Conservation (phyloP, 2,113 vertebrate genomes). For the Myotis yumanensis region DNA sequence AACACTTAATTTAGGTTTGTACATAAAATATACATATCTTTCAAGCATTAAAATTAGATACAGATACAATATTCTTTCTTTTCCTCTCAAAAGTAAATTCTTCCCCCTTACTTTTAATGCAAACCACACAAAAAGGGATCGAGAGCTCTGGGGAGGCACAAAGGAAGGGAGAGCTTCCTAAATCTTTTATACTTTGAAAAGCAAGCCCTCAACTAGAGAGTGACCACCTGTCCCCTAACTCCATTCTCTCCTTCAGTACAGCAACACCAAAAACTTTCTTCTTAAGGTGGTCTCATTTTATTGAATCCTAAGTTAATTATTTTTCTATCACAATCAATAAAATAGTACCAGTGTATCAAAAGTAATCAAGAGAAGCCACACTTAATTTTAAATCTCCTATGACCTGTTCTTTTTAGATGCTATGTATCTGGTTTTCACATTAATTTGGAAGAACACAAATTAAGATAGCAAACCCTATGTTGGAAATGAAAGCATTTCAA, state of each 20-base stretch:
- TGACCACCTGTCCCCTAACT: not conserved
- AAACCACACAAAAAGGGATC: not conserved
- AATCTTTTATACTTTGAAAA: not conserved
- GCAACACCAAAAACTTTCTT: not conserved
- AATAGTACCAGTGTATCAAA: constrained; percentile 6
- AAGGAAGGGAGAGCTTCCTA: not conserved
- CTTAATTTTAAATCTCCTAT: constrained; percentile 22
- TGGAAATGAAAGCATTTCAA: constrained; percentile 4
- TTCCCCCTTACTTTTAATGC: not conserved
- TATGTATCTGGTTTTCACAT: not conserved
- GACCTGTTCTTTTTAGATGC: not conserved
- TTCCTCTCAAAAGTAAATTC: constrained; percentile 34
- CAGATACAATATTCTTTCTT: not conserved
- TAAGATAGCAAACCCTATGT: not conserved
- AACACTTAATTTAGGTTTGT: constrained; percentile 26
- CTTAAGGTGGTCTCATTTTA: not conserved
- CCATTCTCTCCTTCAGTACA: not conserved
- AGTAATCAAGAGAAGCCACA: constrained; percentile 17
- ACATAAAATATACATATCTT: not conserved
- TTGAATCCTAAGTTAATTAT: constrained; percentile 18
- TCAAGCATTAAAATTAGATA: not conserved
- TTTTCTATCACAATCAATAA: constrained; percentile 46
- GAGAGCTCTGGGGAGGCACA: not conserved
- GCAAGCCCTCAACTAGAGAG: not conserved
- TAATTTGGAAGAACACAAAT: not conserved